Conservation (phyloP, 2,797 vertebrate species). For the Cephalopachus bancanus region DNA sequence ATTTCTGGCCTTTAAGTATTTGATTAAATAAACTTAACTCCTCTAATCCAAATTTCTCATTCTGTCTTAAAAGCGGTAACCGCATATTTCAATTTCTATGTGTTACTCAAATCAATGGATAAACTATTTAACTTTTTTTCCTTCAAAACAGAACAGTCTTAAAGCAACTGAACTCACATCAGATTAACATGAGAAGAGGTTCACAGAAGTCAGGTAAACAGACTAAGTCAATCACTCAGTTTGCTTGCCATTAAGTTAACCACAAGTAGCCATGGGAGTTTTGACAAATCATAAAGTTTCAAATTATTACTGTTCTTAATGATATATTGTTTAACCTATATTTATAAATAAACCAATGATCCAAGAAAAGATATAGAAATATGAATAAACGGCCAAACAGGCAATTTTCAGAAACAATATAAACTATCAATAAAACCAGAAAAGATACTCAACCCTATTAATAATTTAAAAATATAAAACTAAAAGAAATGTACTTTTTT, state of each 20-base stretch:
- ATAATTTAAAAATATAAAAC: conserved; percentile 51
- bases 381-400: neutral
- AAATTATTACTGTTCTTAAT: conserved; percentile 42
- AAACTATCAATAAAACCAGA: conserved; percentile 49
- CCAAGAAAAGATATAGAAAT: neutral
- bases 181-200: neutral
- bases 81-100: neutral
- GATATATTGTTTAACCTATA: neutral
- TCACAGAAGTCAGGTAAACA: conserved; percentile 14
- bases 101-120: conserved; percentile 49
- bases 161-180: neutral
- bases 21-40: conserved; percentile 45
- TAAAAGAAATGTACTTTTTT: conserved; percentile 4
- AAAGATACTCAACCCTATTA: conserved; percentile 46
- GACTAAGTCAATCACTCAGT: neutral
- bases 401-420: conserved; percentile 54
- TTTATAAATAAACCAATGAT: conserved; percentile 24
- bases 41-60: conserved; percentile 9
- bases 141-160: conserved; percentile 6
- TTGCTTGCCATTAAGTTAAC: conserved; percentile 23
- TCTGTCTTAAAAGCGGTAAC: conserved; percentile 37
- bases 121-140: conserved; percentile 5
- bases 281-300: neutral
- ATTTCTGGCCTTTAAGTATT: neutral
- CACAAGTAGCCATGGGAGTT: neutral